Base-by-base conservation (phyloP, 2,113 vertebrate genomes). In the Brienomyrus longianalis region DNA sequence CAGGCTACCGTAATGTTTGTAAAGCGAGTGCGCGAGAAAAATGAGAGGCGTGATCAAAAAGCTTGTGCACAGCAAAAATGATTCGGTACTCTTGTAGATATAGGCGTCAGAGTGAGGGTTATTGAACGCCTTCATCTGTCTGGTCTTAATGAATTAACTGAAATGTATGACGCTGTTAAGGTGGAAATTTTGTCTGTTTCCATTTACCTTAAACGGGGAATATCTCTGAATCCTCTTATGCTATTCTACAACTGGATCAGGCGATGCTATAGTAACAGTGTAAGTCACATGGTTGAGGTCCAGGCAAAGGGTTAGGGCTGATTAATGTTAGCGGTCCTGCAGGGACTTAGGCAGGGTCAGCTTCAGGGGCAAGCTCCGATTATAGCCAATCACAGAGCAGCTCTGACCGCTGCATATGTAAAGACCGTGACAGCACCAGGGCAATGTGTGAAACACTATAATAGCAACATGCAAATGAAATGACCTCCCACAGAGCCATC, bases 1-100 rank as follows among this genome's bases (percentile, higher is more conserved):
- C 11, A 56, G 4, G 35, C 74, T 83, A 89, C 77, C 88, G 88
- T 89, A 89, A 59, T 83, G 31, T 45, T 45, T 89, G 54, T 35
- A 84, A 59, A 59, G 52, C 35, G 48, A 84, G 88, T 74, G 88
- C 88, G 83, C 45, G 21, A 43, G 21, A 35, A 21, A 50, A 23
- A 31, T n/a, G 15, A 50, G 50, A 31, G 23, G 23, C 39, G 23
- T 10, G 9, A 52, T 35, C 1, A 31, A 50, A 47, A 27, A 86
- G n/a, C 47, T n/a, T 2, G 15, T 85, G 84, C 84, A 51, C 27
- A 31, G 23, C 5, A 35, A 52, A 52, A 86, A 17, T 17, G 19
- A 45, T 51, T 31, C 23, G 3, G 23, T n/a, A n/a, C 10, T 86
- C 10, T 86, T 52, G 27, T n/a, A 27, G 4, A 47, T 23, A 48